A percentile compares a stretch with the other conserved stretches of the same genome.
Conservation (phyloP, 1,140 invertebrate species). For the Protaetia brevitarsis region DNA sequence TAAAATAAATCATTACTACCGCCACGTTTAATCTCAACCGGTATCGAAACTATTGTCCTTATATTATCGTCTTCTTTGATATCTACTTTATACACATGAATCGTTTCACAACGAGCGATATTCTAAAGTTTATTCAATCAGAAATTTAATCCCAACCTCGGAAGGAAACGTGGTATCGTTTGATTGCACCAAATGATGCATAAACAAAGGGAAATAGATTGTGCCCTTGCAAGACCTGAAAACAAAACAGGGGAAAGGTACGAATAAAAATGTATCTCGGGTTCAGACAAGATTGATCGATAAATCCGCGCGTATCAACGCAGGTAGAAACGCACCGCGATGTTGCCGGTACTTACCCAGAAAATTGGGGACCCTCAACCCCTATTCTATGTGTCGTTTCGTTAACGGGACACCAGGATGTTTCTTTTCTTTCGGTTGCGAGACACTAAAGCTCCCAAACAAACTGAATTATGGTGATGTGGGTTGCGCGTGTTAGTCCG, state of each 20-base stretch:
- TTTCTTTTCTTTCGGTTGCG: not conserved
- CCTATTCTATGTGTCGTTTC: not conserved
- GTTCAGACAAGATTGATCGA: not conserved
- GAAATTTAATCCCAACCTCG: not conserved
- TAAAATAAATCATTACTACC: no score
- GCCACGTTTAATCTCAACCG: no score
- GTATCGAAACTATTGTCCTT: no score
- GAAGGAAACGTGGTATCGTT: not conserved
- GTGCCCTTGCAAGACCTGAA: not conserved
- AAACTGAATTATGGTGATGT: not conserved
- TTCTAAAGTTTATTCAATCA: not conserved
- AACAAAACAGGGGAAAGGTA: not conserved
- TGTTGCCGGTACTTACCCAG: not conserved
- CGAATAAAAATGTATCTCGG: constrained; percentile 4
- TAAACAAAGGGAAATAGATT: constrained; percentile 1
- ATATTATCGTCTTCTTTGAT: no score
- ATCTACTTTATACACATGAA: no score
- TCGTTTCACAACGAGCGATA: no score
- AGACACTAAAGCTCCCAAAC: not conserved
- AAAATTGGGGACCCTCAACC: constrained; percentile 10
- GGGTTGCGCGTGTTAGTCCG: not conserved
- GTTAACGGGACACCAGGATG: not conserved
- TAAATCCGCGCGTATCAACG: constrained; percentile 3
- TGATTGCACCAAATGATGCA: constrained; percentile 6
- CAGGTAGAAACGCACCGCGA: constrained; percentile 2